Evolutionary conservation across 1,140 invertebrate species (phyloP).

Genomic region (Solenopsis invicta): DNA sequence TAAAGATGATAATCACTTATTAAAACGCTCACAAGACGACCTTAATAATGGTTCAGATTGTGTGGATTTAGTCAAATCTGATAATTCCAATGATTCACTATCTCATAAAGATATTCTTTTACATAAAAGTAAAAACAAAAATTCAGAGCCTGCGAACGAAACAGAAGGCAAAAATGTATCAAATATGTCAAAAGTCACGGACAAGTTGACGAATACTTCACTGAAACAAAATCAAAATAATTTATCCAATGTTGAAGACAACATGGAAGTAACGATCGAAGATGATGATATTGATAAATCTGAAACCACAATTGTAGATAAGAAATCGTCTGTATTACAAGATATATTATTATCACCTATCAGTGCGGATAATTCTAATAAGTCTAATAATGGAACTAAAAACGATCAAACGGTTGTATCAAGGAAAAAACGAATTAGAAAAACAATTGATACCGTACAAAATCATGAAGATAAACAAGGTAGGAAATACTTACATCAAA

Average conservation of each 20-base stretch:
- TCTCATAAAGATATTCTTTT: neutral
- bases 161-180: neutral
- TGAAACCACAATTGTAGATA: constrained; percentile 44
- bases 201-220: neutral
- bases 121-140: constrained; percentile 18
- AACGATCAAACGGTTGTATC: neutral
- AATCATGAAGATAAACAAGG: constrained; percentile 70
- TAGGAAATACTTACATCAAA: constrained; percentile 57
- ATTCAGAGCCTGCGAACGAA: neutral
- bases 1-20: neutral
- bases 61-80: constrained; percentile 10
- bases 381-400: neutral
- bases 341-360: neutral
- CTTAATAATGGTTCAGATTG: constrained; percentile 5
- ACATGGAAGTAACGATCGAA: neutral
- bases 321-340: constrained; percentile 4
- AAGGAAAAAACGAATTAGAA: constrained; percentile 67
- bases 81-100: constrained; percentile 23
- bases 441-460: constrained; percentile 14
- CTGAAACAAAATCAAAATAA: constrained; percentile 24
- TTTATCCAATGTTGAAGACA: constrained; percentile 26
- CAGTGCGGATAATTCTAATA: neutral
- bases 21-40: neutral
- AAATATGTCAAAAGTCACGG: neutral
- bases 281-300: constrained; percentile 38